Base-by-base conservation (phyloP, 2,797 vertebrate genomes). In the Anguilla anguilla region DNA sequence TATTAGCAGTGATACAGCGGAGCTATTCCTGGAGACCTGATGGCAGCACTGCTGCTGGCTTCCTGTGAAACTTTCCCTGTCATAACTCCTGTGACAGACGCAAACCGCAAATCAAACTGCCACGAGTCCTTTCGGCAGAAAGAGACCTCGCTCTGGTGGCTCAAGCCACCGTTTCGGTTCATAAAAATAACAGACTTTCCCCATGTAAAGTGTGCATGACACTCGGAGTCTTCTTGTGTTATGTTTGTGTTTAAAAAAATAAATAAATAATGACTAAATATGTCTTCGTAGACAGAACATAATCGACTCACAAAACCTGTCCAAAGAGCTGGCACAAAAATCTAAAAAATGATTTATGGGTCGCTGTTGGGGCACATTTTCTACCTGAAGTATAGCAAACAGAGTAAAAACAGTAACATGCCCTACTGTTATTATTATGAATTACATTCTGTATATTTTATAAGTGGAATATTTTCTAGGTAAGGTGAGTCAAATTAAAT, bases 1-100 rank as follows among this genome's bases (percentile, higher is more conserved):
- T 74, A 79, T 86, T 86, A 79, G 28, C 22, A 15, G 25, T 79
- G 72, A 81, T 69, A 59, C 72, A 79, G 51, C 31, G 7, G 74
- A 25, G 72, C 69, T 86, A 86, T 81, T 86, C 19, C 31, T 86
- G 55, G 72, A 84, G 51, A 11, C 83, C 13, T 57, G 31, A 28
- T 55, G 81, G 81, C 22, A 13, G 51, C 46, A 28, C 81, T n/a
- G 72, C 39, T 15, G 28, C 35, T 77, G 72, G 31, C 72, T 77
- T 39, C 72, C 13, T 39, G 72, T 77, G 35, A 77, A 4, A 15
- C 39, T 35, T 6, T 35, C 72, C 72, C 72, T 35, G 72, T 77
- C 72, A 15, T 35, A 39, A 15, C 35, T 77, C 72, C 72, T 13
- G 35, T 46, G 39, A 79, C 74, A 9, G 74, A 79, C 5, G 39